These are phyloP conservation scores for Crematogaster levior DNA, from an alignment of 2,888 invertebrate species.

Conservation along the genomic window DNA sequence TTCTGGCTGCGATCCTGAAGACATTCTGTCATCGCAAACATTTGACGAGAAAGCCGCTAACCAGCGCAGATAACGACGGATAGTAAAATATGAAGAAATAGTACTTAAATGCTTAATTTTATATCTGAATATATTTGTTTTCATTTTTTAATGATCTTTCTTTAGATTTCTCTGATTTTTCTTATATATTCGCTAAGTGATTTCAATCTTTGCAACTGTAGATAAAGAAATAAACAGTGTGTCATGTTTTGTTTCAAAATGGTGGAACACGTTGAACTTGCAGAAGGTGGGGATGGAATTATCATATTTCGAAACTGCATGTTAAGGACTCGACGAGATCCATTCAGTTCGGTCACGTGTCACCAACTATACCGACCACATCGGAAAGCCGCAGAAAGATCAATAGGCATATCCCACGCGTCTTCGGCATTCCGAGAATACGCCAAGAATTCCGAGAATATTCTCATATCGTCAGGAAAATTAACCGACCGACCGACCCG, in stretches of 20 bases:
- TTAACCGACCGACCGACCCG: conserved; percentile 39
- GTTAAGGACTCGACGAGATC: conserved; percentile 28
- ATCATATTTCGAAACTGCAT: conserved; percentile 5
- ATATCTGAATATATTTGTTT: not conserved
- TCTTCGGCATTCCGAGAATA: conserved; percentile 51
- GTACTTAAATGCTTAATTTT: not conserved
- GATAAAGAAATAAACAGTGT: not conserved
- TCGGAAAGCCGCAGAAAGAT: conserved; percentile 51
- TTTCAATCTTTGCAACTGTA: not conserved
- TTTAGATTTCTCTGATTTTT: not conserved
- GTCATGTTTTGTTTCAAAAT: not conserved
- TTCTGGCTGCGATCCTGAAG: conserved; percentile 7
- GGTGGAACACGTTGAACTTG: not conserved
- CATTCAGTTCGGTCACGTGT: conserved; percentile 32
- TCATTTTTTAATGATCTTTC: not conserved
- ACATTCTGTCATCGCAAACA: conserved; percentile 14
- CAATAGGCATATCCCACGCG: conserved; percentile 54
- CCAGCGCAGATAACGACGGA: conserved; percentile 10
- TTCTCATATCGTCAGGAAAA: conserved; percentile 42
- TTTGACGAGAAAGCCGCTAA: not conserved
- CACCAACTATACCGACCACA: conserved; percentile 40
- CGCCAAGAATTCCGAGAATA: conserved; percentile 53
- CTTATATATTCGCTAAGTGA: not conserved
- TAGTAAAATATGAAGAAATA: not conserved
- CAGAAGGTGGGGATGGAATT: conserved; percentile 27